A percentile compares a stretch with the other conserved stretches of the same genome.
phyloP scores from a whole-genome alignment of 2,113 vertebrate genomes.

The Pachycephala philippinensis region DNA sequence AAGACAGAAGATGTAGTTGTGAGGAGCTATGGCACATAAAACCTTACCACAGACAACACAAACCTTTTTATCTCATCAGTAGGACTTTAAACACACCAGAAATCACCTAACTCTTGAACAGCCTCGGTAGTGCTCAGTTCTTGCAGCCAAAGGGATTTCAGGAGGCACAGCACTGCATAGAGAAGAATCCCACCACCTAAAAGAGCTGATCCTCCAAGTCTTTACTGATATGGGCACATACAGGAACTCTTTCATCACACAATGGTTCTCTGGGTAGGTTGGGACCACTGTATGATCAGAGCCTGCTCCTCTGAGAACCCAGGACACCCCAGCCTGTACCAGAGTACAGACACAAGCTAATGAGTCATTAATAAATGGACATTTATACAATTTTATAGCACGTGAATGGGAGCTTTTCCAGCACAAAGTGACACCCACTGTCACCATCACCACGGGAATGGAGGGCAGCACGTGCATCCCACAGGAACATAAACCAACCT shows the following conservation, averaged over 20 bases:
- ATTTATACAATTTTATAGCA: not conserved
- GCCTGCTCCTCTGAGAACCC: not conserved
- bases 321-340: not conserved
- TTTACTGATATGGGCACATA: not conserved
- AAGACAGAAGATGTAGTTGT: not conserved
- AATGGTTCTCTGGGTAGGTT: not conserved
- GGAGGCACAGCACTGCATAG: not conserved
- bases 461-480: fast-evolving
- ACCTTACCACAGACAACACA: not conserved
- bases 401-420: not conserved
- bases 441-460: not conserved
- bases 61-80: not conserved
- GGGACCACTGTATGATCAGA: not conserved
- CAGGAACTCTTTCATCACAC: not conserved
- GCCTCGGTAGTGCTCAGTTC: not conserved
- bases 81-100: not conserved
- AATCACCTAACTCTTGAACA: not conserved
- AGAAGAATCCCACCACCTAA: not conserved
- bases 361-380: not conserved
- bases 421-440: not conserved
- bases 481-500: not conserved
- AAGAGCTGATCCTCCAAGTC: not conserved
- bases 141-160: not conserved
- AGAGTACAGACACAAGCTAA: not conserved
- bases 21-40: not conserved